phyloP scores from a whole-genome alignment of 1,140 invertebrate genomes.

The Mercenaria mercenaria region DNA sequence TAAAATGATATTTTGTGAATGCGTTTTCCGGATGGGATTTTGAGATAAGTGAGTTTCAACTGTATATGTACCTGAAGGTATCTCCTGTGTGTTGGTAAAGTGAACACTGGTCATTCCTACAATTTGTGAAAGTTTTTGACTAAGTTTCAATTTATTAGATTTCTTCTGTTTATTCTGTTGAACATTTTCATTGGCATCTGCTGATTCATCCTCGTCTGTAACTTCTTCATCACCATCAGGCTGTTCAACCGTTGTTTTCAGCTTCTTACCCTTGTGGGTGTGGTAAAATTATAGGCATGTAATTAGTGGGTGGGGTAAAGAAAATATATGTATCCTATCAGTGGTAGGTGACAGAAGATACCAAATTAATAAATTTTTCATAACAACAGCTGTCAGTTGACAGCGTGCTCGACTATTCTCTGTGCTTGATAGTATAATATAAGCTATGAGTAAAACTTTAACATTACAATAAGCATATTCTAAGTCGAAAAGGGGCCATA shows the following conservation, averaged over 20 bases:
- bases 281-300: background rate
- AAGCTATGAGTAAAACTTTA: too few species aligned
- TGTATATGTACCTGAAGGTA: constrained; percentile 71
- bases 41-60: too few species aligned
- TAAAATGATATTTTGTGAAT: too few species aligned
- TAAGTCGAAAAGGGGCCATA: too few species aligned
- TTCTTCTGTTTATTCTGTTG: constrained; percentile 67
- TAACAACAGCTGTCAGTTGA: too few species aligned
- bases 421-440: too few species aligned
- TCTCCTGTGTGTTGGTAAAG: constrained; percentile 86
- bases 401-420: too few species aligned
- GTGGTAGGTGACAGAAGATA: too few species aligned
- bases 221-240: constrained; percentile 73
- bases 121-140: constrained; percentile 85
- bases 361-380: too few species aligned
- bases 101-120: constrained; percentile 87
- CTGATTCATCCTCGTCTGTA: constrained; percentile 84
- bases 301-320: background rate
- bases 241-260: constrained; percentile 53
- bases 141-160: constrained; percentile 81
- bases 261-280: constrained; percentile 78
- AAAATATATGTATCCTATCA: background rate
- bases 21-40: too few species aligned
- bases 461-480: too few species aligned
- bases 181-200: constrained; percentile 76